Base-by-base conservation (phyloP, 2,888 invertebrate species). In the Drosophila eohydei region DNA sequence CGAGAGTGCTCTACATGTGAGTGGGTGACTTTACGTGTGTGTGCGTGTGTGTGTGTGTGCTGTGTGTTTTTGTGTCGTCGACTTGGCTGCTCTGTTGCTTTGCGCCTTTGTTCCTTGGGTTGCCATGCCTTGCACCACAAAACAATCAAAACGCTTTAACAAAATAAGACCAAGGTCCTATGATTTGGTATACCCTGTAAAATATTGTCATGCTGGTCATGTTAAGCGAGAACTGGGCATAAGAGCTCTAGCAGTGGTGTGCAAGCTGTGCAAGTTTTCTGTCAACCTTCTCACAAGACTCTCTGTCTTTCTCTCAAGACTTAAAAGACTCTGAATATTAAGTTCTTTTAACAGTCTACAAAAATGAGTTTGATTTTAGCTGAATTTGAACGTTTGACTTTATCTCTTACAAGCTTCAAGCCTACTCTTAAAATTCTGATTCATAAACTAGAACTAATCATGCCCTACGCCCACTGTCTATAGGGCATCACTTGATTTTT, bases 81-180 rank as follows among this genome's bases (percentile, higher is more conserved):
- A 68, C 66, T 73, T 78, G 80, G 56, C 56, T 77, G 85, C 88
- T 81, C 60, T 66, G 74, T 60, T 69, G 70, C 74, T 59, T 38
- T 71, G 65, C 66, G 82, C 69, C 85, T 79, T 78, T 87, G 88
- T 71, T 65, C 71, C 64, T 28, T 60, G 62, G 28, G 54, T 58
- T 60, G 56, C 55, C 60, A 46, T 77, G 60, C 40, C 57, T 69
- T 63, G 77, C 54, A 63, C 28, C 62, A 36, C 57, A 63, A 77
- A 80, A 76, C 77, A 80, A 76, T 63, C 59, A 71, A 74, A 80
- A 52, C 58, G 59, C 62, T 75, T 62, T 57, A 54, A 38, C 46
- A 80, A 67, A 76, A 66, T 43, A 59, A 30, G 14, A 36, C 30
- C 30, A 55, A 21, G 26, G 16, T 36, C 48, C 26, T 14, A 32